Base-by-base conservation (phyloP, 2,113 vertebrate species). In the Rhinopomastus cyanomelas region DNA sequence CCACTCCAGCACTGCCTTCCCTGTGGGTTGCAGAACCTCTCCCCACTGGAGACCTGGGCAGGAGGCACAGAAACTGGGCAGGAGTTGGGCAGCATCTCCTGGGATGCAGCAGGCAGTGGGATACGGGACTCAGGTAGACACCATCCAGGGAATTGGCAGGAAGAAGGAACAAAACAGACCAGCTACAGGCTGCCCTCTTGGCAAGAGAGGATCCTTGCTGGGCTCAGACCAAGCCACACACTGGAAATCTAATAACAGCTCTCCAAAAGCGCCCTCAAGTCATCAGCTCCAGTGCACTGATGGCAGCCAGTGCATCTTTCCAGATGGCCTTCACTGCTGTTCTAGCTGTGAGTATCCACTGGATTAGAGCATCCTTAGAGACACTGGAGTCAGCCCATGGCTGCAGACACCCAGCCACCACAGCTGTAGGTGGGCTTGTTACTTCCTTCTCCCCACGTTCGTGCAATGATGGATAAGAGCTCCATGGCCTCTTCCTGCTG, bases 391-490 rank as follows among this genome's bases (percentile, higher is more conserved):
- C 25, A 5, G 36, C 16, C 51, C 1, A 1, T 18, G 51, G 23
- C n/a, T 69, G 78, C 48, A 8, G 42, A 42, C n/a, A 21, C 49
- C 53, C 7, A 6, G 37, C 36, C 6, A 1, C 30, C 71, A 7
- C 7, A 0, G 55, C 49, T 42, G 26, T 61, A 20, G 53, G 39
- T 51, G 88, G 29, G n/a, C 64, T 64, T 11, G 0, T 4, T 25
- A 8, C 32, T 39, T 30, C 48, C 60, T 73, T 20, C 11, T 71
- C 57, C 21, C 30, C 1, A 1, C 0, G 18, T 3, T 34, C 48
- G 37, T 5, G 0, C 6, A 59, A 32, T 4, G 37, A 27, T 3
- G 0, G n/a, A n/a, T n/a, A n/a, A n/a, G n/a, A n/a, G 20, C 76
- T 55, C 59, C 29, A 69, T 1, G 0, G 48, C 51, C 42, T 74